Evolutionary conservation across 2,888 invertebrate species (phyloP).

Genomic region (Pachydiplax longipennis): DNA sequence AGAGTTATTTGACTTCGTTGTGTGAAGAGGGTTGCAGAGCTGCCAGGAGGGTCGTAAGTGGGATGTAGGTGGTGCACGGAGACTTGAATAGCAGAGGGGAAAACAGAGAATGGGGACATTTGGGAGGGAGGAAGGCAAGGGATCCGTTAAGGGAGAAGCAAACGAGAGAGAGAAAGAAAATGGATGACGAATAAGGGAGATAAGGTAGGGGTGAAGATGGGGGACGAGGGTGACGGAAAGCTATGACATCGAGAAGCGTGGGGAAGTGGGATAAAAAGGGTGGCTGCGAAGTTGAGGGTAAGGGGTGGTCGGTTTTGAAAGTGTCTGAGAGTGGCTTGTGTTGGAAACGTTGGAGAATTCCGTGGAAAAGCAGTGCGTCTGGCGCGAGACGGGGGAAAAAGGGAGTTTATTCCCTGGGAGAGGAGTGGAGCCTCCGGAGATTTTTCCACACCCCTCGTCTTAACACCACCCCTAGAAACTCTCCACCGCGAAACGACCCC

Average conservation of each 20-base stretch:
- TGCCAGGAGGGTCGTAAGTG: neutral
- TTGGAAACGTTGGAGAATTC: conserved; percentile 16
- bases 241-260: neutral
- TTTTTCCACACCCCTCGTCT: neutral
- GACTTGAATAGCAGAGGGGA: neutral
- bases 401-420: neutral
- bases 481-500: neutral
- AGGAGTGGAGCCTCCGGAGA: neutral
- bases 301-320: conserved; percentile 2
- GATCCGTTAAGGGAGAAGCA: neutral
- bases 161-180: neutral
- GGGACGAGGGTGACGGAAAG: neutral
- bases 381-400: neutral
- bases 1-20: conserved; percentile 17
- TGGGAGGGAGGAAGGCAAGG: neutral
- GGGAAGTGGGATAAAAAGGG: neutral
- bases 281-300: neutral
- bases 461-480: neutral
- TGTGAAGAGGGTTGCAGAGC: neutral
- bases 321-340: conserved; percentile 28
- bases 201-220: neutral
- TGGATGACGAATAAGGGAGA: neutral
- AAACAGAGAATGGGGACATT: neutral
- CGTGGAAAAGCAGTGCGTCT: conserved; percentile 26
- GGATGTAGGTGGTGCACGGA: neutral